These are phyloP conservation scores for Syritta pipiens DNA, from an alignment of 2,888 invertebrate species.

Conservation along the genomic window DNA sequence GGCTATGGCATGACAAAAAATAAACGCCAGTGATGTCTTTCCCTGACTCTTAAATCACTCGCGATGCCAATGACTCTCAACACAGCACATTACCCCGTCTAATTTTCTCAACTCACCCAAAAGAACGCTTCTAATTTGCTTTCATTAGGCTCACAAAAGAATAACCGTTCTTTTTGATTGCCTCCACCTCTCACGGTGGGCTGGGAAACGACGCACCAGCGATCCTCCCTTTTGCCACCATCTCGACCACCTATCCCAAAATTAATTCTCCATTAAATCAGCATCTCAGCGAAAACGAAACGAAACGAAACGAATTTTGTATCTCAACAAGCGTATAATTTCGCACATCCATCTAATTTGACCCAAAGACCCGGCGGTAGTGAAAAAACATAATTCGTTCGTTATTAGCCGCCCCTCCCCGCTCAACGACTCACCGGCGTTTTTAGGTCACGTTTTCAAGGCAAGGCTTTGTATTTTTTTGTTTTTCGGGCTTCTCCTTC, in stretches of 20 bases:
- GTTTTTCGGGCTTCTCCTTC: conserved; percentile 4
- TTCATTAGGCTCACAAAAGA: no score
- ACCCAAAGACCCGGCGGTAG: conserved; percentile 25
- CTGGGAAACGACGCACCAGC: not conserved
- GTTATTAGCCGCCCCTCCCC: conserved; percentile 16
- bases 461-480: conserved; percentile 35
- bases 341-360: conserved; percentile 34
- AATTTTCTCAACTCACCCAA: no score
- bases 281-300: conserved; percentile 14
- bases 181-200: no score
- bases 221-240: conserved; percentile 19
- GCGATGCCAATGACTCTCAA: no score
- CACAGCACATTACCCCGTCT: no score
- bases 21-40: no score
- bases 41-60: no score
- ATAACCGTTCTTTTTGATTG: no score
- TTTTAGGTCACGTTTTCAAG: conserved; percentile 23
- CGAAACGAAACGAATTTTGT: not conserved
- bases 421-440: no score
- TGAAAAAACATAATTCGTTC: conserved; percentile 16
- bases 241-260: not conserved
- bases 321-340: conserved; percentile 32
- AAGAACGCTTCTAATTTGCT: no score
- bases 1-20: no score
- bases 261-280: conserved; percentile 39